Evolutionary conservation across 1,140 invertebrate genomes (phyloP).

Genomic region (Marisa cornuarietis): DNA sequence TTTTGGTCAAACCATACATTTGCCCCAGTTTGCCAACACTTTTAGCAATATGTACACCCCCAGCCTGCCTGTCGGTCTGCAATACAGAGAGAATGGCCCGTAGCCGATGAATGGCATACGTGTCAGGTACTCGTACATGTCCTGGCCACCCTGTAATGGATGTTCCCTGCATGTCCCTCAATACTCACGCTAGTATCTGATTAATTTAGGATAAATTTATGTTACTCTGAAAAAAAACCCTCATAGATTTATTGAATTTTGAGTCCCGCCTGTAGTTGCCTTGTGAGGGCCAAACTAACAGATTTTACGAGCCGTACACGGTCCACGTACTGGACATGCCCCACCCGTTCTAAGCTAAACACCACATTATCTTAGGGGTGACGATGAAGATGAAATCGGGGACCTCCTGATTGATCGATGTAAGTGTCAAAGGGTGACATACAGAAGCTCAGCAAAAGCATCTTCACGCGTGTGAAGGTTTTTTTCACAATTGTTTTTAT

Average conservation of each 20-base stretch:
- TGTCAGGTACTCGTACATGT: too few relatives aligned
- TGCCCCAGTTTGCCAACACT: too few relatives aligned
- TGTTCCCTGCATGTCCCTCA: not conserved
- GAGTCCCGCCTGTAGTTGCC: not conserved
- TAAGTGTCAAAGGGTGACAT: too few relatives aligned
- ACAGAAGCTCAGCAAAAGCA: too few relatives aligned
- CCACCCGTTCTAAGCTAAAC: not conserved
- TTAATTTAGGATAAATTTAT: not conserved
- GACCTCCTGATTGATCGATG: not conserved
- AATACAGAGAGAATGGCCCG: too few relatives aligned
- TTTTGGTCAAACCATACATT: too few relatives aligned
- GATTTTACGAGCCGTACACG: not conserved
- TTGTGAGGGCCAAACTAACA: not conserved
- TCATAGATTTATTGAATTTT: not conserved
- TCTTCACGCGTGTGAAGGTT: too few relatives aligned
- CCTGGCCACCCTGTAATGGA: not conserved
- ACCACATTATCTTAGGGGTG: not conserved
- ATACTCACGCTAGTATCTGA: not conserved
- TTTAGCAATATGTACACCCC: too few relatives aligned
- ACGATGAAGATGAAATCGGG: conserved; percentile 23
- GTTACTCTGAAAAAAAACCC: not conserved
- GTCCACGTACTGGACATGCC: too few relatives aligned
- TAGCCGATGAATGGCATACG: too few relatives aligned
- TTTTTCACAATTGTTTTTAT: too few relatives aligned
- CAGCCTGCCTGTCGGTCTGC: too few relatives aligned